A percentile compares a stretch with the other conserved stretches of the same genome.
These are phyloP conservation scores for Drosophila insularis DNA, from an alignment of 1,140 invertebrate genomes.

Conservation along the genomic window DNA sequence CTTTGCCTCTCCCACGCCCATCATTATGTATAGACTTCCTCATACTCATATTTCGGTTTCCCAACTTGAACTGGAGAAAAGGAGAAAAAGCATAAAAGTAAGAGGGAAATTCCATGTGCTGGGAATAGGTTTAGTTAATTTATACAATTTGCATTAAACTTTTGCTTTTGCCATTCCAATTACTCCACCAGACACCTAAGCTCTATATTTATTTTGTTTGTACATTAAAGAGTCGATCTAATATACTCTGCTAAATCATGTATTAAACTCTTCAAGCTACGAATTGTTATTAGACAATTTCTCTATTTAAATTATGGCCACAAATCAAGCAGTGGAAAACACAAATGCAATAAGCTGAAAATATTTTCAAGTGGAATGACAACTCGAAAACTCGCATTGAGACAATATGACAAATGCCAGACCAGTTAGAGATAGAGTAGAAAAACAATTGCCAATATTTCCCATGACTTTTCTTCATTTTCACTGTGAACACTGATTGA, in stretches of 20 bases:
- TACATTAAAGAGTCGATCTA: too few relatives aligned
- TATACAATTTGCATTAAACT: too few relatives aligned
- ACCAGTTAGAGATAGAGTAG: not conserved
- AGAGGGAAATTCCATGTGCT: not conserved
- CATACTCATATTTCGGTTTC: not conserved
- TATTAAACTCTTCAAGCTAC: too few relatives aligned
- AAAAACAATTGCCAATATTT: not conserved
- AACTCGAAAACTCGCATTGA: not conserved
- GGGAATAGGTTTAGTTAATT: not conserved
- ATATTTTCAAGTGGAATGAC: not conserved
- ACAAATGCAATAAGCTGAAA: too few relatives aligned
- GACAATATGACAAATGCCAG: not conserved
- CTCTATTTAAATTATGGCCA: not conserved
- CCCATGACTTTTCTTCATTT: not conserved
- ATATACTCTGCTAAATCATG: too few relatives aligned
- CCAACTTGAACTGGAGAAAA: too few relatives aligned
- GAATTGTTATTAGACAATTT: not conserved
- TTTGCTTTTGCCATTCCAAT: too few relatives aligned
- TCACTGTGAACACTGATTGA: not conserved
- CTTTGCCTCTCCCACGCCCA: not conserved
- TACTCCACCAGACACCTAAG: too few relatives aligned
- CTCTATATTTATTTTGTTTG: too few relatives aligned
- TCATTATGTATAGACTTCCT: slow-evolving; percentile 1
- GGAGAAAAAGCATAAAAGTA: too few relatives aligned
- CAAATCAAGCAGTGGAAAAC: not conserved